Evolutionary conservation across 2,797 vertebrate species (phyloP).

Genomic region (Coreius guichenoti): DNA sequence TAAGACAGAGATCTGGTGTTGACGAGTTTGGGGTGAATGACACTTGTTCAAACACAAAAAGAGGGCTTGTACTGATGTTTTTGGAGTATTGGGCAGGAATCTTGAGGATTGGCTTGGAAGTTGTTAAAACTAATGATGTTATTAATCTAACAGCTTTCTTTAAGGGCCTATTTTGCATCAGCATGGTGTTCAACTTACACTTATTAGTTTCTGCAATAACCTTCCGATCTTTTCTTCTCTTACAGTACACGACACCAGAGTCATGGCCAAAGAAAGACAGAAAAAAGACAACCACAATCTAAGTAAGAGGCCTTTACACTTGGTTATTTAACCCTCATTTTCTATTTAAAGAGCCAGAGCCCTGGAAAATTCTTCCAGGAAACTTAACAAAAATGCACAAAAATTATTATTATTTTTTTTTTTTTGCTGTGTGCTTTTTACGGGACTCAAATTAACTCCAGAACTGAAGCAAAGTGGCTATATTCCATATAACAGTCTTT

Average conservation of each 20-base stretch:
- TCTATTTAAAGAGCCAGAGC: neutral
- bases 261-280: slow-evolving; percentile 95
- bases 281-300: slow-evolving; percentile 99
- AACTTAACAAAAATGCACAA: neutral
- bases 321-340: neutral
- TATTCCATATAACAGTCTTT: neutral
- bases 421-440: neutral
- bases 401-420: neutral
- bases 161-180: neutral
- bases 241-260: slow-evolving; percentile 90
- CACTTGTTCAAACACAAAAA: slow-evolving; percentile 15
- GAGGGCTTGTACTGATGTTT: slow-evolving; percentile 49
- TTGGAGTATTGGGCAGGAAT: slow-evolving; percentile 45
- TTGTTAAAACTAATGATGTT: neutral
- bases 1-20: slow-evolving; percentile 64
- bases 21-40: slow-evolving; percentile 4
- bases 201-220: neutral
- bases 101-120: neutral
- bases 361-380: neutral
- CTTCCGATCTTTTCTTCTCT: slow-evolving; percentile 35
- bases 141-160: neutral
- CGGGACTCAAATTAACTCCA: neutral
- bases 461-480: neutral
- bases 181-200: neutral
- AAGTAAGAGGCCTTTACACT: slow-evolving; percentile 81